phyloP scores from a whole-genome alignment of 2,797 vertebrate species.

The Mormyrus hasselquistii region DNA sequence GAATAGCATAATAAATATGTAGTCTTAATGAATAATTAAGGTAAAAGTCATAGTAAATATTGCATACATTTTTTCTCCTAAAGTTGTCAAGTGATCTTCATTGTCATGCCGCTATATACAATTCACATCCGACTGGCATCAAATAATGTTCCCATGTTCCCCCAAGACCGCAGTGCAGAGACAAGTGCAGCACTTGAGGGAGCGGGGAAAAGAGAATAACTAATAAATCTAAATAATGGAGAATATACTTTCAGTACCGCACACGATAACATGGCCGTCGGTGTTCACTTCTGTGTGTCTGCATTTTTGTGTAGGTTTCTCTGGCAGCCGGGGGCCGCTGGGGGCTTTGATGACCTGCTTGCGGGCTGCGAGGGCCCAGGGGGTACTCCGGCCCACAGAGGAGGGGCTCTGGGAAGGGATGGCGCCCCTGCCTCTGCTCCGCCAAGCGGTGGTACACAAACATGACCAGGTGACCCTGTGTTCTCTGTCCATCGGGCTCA shows the following conservation, averaged over 20 bases:
- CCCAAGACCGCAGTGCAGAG: background rate
- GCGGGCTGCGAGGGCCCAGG: conserved; percentile 80
- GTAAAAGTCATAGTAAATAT: background rate
- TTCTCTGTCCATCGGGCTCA: background rate
- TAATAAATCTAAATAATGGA: background rate
- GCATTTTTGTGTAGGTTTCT: conserved; percentile 36
- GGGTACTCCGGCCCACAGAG: conserved; percentile 64
- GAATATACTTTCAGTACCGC: background rate
- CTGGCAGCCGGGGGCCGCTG: conserved; percentile 71
- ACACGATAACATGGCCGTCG: background rate
- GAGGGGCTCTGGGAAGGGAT: conserved; percentile 67
- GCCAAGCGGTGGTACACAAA: conserved; percentile 81
- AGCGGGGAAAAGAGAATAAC: background rate
- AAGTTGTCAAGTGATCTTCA: background rate
- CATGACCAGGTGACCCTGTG: conserved; percentile 77
- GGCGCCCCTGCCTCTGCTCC: conserved; percentile 66
- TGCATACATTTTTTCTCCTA: background rate
- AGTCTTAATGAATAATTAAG: background rate
- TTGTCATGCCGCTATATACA: background rate
- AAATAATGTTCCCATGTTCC: background rate
- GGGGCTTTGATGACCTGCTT: conserved; percentile 90
- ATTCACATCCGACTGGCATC: background rate
- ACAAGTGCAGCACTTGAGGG: background rate
- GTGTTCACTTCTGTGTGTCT: background rate
- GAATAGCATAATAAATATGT: background rate